A percentile compares a stretch with the other conserved stretches of the same genome.
Conservation (phyloP, 2,888 invertebrate genomes). For the Pristionchus japonicus region DNA sequence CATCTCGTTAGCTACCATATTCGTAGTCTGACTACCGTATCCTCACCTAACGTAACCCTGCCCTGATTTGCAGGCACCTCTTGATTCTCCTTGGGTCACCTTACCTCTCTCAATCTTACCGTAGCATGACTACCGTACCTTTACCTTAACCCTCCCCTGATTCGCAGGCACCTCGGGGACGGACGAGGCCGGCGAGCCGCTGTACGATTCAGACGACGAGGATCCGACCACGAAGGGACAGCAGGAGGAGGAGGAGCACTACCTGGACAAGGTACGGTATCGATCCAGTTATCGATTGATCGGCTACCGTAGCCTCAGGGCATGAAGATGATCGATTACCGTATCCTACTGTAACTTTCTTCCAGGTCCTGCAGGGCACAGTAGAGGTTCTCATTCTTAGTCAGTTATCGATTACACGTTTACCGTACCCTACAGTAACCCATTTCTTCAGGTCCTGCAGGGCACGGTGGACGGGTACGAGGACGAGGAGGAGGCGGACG, state of each 20-base stretch:
- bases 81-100: too few species aligned
- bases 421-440: too few species aligned
- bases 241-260: slow-evolving; percentile 50
- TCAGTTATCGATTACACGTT: too few species aligned
- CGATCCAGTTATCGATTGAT: too few species aligned
- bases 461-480: slow-evolving; percentile 59
- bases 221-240: slow-evolving; percentile 46
- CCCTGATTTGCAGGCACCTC: slow-evolving; percentile 42
- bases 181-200: slow-evolving; percentile 58
- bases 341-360: too few species aligned
- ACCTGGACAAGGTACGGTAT: slow-evolving; percentile 52
- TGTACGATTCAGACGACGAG: slow-evolving; percentile 70
- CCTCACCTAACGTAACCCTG: neutral
- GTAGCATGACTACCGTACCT: neutral
- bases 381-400: too few species aligned
- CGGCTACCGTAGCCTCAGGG: too few species aligned
- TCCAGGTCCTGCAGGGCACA: too few species aligned
- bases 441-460: slow-evolving; percentile 48
- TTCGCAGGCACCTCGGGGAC: slow-evolving; percentile 47
- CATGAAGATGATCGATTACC: too few species aligned
- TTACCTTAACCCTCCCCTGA: neutral
- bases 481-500: slow-evolving; percentile 58
- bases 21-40: too few species aligned
- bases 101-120: too few species aligned
- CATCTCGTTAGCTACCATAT: too few species aligned